Conservation (phyloP, 1,140 invertebrate species). For the Drosophila sp. region DNA sequence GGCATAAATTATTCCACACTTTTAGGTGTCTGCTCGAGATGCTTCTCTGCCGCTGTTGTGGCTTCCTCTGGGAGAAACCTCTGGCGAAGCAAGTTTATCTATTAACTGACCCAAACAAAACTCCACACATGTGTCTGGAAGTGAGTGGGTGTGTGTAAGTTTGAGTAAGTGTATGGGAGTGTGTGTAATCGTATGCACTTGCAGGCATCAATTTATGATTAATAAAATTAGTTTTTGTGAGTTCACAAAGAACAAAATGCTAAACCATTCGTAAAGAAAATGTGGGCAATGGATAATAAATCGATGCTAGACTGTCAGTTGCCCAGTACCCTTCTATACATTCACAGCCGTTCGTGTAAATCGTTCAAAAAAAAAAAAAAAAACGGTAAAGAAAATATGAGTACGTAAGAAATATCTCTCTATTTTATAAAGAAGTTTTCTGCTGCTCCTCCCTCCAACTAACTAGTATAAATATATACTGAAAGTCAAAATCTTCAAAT, state of each 20-base stretch:
- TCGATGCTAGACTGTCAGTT: too few species aligned
- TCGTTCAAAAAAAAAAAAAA: too few species aligned
- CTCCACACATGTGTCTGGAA: neutral
- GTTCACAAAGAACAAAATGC: conserved; percentile 4
- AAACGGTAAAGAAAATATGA: neutral
- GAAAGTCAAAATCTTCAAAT: too few species aligned
- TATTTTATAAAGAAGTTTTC: too few species aligned
- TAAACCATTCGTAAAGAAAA: conserved; percentile 12
- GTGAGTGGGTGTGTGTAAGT: neutral
- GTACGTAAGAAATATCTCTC: too few species aligned
- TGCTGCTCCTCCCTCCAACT: too few species aligned
- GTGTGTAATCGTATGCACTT: conserved; percentile 24
- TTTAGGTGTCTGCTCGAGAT: conserved; percentile 54
- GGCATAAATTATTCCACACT: conserved; percentile 58
- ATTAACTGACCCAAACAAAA: conserved; percentile 42
- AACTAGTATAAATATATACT: too few species aligned
- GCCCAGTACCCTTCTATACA: too few species aligned
- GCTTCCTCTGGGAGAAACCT: neutral
- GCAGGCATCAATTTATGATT: conserved; percentile 71
- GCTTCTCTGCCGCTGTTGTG: conserved; percentile 28
- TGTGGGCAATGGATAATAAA: neutral
- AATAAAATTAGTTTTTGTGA: conserved; percentile 61
- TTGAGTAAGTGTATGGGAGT: neutral
- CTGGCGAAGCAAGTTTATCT: conserved; percentile 1
- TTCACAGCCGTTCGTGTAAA: too few species aligned